phyloP scores from a whole-genome alignment of 2,888 invertebrate species.

The Tethea ocularis region DNA sequence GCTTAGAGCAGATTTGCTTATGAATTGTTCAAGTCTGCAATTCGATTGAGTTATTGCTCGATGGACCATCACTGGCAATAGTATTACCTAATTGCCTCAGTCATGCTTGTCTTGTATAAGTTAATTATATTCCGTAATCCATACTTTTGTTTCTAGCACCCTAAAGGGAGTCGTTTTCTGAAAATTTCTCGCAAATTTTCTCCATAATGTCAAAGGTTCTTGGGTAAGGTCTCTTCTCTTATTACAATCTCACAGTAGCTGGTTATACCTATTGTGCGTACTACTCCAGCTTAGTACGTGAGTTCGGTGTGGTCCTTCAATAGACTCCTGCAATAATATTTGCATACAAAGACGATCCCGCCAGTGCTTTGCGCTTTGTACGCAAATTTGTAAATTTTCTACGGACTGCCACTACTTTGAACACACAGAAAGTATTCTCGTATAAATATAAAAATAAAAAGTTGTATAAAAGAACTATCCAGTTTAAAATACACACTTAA shows the following conservation, averaged over 20 bases:
- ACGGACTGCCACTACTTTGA: slow-evolving; percentile 50
- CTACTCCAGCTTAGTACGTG: slow-evolving; percentile 54
- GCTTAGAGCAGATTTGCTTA: slow-evolving; percentile 76
- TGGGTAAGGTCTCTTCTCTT: slow-evolving; percentile 51
- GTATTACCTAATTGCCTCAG: slow-evolving; percentile 47
- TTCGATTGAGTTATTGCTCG: slow-evolving; percentile 65
- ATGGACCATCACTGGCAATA: slow-evolving; percentile 51
- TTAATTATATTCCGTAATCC: slow-evolving; percentile 27
- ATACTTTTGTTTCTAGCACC: slow-evolving; percentile 20
- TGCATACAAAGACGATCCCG: slow-evolving; percentile 72
- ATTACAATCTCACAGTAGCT: slow-evolving; percentile 49
- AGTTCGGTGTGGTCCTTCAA: slow-evolving; percentile 66
- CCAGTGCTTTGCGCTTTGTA: slow-evolving; percentile 64
- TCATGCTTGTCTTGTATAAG: slow-evolving; percentile 30
- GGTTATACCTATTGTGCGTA: slow-evolving; percentile 38
- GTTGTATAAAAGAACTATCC: slow-evolving; percentile 8
- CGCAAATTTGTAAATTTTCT: slow-evolving; percentile 68
- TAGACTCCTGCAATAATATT: slow-evolving; percentile 73
- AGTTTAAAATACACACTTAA: background rate
- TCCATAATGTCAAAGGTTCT: slow-evolving; percentile 49
- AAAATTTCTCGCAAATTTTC: slow-evolving; percentile 37
- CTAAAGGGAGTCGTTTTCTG: slow-evolving; percentile 33
- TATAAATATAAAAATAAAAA: slow-evolving; percentile 24
- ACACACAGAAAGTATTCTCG: slow-evolving; percentile 17
- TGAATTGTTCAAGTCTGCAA: slow-evolving; percentile 72